Conservation (phyloP, 2,113 vertebrate species). For the Neopipo cinnamomea region DNA sequence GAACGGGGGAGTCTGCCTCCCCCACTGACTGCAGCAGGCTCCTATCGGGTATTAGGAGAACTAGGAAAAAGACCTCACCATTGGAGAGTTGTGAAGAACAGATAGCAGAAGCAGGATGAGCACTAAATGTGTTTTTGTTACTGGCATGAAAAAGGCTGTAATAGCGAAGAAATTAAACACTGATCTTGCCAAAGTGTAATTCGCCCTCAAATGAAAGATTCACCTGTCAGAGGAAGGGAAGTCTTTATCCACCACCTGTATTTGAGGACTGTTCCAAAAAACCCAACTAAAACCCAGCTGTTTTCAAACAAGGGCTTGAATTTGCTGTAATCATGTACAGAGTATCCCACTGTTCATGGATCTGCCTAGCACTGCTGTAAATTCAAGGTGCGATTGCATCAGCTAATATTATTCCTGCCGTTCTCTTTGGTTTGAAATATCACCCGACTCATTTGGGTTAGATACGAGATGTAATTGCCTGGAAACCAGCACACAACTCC, state of each 20-base stretch:
- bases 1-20: background rate
- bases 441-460: background rate
- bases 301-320: constrained; percentile 20
- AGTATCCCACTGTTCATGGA: background rate
- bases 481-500: background rate
- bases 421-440: constrained; percentile 31
- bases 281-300: background rate
- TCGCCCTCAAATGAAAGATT: background rate
- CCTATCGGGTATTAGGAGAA: background rate
- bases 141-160: background rate
- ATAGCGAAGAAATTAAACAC: background rate
- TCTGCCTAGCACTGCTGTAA: constrained; percentile 29
- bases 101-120: background rate
- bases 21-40: background rate
- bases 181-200: background rate
- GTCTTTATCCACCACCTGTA: constrained; percentile 1
- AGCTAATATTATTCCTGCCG: constrained; percentile 10
- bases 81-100: background rate
- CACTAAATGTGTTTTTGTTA: background rate
- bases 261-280: background rate
- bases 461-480: background rate
- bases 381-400: constrained; percentile 31
- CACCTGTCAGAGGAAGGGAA: constrained; percentile 12
- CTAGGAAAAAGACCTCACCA: background rate
- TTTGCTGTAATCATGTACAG: background rate